Conservation (phyloP, 2,113 vertebrate species). For the Neolamprologus cancellatus region DNA sequence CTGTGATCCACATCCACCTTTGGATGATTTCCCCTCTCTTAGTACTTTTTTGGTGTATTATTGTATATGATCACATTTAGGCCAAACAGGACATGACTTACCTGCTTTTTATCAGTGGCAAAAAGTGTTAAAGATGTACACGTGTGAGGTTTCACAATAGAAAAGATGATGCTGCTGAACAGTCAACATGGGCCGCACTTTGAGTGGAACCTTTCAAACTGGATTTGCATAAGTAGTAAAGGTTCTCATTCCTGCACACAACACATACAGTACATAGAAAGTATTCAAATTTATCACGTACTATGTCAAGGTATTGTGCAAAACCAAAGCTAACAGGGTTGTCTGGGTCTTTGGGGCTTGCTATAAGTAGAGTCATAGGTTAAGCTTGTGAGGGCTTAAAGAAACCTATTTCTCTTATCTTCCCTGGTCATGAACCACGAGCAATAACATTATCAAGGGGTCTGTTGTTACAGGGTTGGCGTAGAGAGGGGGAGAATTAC, state of each 20-base stretch:
- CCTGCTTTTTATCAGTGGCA: background rate
- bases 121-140: background rate
- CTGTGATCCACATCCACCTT: background rate
- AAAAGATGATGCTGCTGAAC: background rate
- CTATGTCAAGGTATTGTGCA: constrained; percentile 36
- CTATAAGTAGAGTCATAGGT: constrained; percentile 75
- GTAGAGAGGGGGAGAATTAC: constrained; percentile 62
- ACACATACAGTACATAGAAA: background rate
- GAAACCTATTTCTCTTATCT: constrained; percentile 79
- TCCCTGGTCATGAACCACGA: constrained; percentile 66
- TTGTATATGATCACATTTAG: rapidly evolving
- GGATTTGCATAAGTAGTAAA: constrained; percentile 22
- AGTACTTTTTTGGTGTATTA: background rate
- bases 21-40: background rate
- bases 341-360: constrained; percentile 46
- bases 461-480: constrained; percentile 63
- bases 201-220: background rate
- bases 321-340: constrained; percentile 41
- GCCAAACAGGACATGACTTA: rapidly evolving
- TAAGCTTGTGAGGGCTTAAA: constrained; percentile 70
- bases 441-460: constrained; percentile 75
- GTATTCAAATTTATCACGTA: constrained; percentile 37
- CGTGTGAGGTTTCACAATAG: background rate
- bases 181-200: background rate
- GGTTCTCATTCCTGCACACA: background rate